Evolutionary conservation across 1,140 invertebrate genomes (phyloP), one percentile per base, ranked within the genome.

Genomic region (Oryzaephilus surinamensis): DNA sequence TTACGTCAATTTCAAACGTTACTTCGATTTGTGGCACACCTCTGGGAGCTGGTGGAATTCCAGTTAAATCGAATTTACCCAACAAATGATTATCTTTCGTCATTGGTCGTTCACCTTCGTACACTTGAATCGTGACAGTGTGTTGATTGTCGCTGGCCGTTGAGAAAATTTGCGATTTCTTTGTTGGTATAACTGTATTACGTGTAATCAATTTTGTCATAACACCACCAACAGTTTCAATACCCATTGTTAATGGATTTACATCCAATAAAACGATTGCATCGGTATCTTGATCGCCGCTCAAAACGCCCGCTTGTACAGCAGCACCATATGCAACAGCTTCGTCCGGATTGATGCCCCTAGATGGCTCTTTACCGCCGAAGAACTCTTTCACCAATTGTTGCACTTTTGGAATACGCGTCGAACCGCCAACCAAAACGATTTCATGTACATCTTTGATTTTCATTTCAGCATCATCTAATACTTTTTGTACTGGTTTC

Each of bases 11-110:
- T 68, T 99, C 95, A 58, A 99, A 99, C 0, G 93, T 97, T 2
- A 99, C 94, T 67, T 97, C 92, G 60, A 98, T 97, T 67, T 98
- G 93, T n/a, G 95, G 94, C 26, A 99, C 92, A 41, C 96, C 95
- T 59, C 95, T 74, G 3, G 94, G 94, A 29, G 95, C 94, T 23
- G 94, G 94, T 45, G 96, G 95, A 48, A 99, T 96, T 32, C 94
- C 96, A 43, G 93, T 98, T 16, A 99, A 66, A 64, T 99, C 96
- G 64, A 99, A 99, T 66, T 98, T 55, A 17, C 89, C 89, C n/a
- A 93, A 67, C 33, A 93, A 69, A 69, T 99, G 94, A 65, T 99
- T 99, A 62, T 99, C 96, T 67, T 98, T 99, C 42, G 95, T 98
- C 95, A 99, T 97, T 17, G 95, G 90, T 59, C 96, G 81, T 70